Evolutionary conservation across 2,888 invertebrate species (phyloP), one percentile per base, ranked within the genome.

Genomic region (Drosophila borealis): DNA sequence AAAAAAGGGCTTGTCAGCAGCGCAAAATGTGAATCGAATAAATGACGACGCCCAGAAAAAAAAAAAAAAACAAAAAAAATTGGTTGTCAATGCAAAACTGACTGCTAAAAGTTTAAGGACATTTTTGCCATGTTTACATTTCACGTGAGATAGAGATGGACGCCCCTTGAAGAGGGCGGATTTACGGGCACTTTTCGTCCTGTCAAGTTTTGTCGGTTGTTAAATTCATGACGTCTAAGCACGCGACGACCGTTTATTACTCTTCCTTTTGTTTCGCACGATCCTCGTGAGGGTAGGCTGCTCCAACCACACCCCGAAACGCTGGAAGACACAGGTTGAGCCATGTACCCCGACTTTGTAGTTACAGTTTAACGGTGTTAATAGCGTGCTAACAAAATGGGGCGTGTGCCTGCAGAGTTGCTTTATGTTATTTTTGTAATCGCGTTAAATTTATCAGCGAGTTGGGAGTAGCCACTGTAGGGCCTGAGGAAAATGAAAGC

Each of bases 1-100:
- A 77, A 89, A 86, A 83, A 84, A 87, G 83, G 83, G 89, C 89
- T 89, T 89, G 83, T 89, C 83, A 74, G 65, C 62, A 39, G 39
- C 17, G 44, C 25, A 34, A 51, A 44, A 17, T 53, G 53, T 53
- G 56, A 72, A 59, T 73, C 14, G 69, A 74, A 62, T 74, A 61
- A 71, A 53, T 53, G 51, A 50, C 29, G 29, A 29, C 29, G 29
- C 29, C 29, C 29, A 8, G 29, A 8, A 25, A 6, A 53, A 13
- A 41, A 33, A 5, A 11, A 48, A 29, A 46, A 51, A 46, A 51
- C 50, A 46, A 34, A 50, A 65, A 62, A 60, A 37, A 46, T 50
- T 70, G 42, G 44, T 57, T 57, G 46, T 51, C 54, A 64, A 48
- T 62, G 69, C 55, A 54, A 68, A 63, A 74, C 68, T 42, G 57